Base-by-base conservation (phyloP, 2,797 vertebrate species). In the Sorex maritimensis region DNA sequence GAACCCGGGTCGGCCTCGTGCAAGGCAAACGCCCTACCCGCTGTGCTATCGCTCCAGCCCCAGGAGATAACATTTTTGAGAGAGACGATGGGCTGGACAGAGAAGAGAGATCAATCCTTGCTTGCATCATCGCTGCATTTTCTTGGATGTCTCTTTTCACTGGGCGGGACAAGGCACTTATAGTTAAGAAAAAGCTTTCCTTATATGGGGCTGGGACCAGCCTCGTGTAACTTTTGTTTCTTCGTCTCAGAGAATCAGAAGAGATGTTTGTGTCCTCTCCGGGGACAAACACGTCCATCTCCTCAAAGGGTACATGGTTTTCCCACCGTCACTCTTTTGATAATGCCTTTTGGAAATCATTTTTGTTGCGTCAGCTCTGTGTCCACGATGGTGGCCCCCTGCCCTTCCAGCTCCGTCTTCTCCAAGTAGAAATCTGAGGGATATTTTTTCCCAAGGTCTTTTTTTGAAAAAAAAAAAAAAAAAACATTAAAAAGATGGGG, bases 291-390 rank as follows among this genome's bases (percentile, higher is more conserved):
- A 49, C 41, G 79, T 44, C 26, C 2, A 8, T 81, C 86, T 92
- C 68, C 74, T 78, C 24, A 46, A 87, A 10, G 21, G 65, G 12
- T 13, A 21, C 26, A 74, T 41, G 67, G 3, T 92, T 90, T 92
- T 65, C 68, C 26, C n/a, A 63, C 23, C 67, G 67, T 80, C 24
- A 46, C 49, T 80, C 44, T 88, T 92, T 87, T 58, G 23, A 21
- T 68, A 91, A 69, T 17, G 34, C 82, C 72, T 82, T 94, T 95
- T 81, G 94, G 77, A 91, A 93, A 86, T 68, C 46, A 65, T 63
- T 81, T 72, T 72, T 28, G 67, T 49, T 77, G 46, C 90, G 73
- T 84, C 11, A 81, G 23, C 12, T 46, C 58, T 77, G 13, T 73
- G 86, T 61, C 88, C 28, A 61, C 23, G 26, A 63, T 92, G 80